Conservation (phyloP, 1,140 invertebrate genomes). For the Pseudomyrmex gracilis region DNA sequence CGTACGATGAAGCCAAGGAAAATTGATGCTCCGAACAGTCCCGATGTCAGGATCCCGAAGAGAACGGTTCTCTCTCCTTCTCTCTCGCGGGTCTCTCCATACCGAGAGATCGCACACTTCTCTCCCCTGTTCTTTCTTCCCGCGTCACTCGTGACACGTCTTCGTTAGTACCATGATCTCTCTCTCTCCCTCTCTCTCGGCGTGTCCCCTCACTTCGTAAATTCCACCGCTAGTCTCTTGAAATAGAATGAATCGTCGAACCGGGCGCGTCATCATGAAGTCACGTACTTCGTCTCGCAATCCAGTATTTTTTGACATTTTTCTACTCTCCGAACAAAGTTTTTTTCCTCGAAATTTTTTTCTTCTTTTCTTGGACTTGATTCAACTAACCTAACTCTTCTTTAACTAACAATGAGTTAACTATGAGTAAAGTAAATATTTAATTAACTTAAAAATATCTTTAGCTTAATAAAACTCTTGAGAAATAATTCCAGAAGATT, state of each 20-base stretch:
- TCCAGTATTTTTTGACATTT: constrained; percentile 17
- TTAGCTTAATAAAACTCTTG: neutral
- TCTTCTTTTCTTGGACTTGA: no score
- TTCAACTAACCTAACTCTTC: no score
- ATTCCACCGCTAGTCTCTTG: neutral
- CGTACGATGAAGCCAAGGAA: constrained; percentile 63
- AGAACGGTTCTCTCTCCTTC: constrained; percentile 36
- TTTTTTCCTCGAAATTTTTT: neutral
- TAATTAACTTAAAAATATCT: neutral
- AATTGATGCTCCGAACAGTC: constrained; percentile 68
- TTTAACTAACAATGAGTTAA: no score
- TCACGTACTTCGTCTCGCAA: neutral
- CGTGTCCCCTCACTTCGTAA: neutral
- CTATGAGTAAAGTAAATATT: constrained; percentile 24
- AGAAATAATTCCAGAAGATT: neutral
- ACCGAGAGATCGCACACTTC: constrained; percentile 23
- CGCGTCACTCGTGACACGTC: neutral
- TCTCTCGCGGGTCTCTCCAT: neutral
- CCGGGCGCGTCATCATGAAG: neutral
- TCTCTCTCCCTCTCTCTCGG: neutral
- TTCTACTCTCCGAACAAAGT: neutral
- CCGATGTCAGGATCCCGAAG: constrained; percentile 55
- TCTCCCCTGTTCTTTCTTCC: constrained; percentile 22
- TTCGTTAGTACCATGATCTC: constrained; percentile 30
- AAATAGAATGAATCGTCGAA: neutral